phyloP scores from a whole-genome alignment of 2,113 vertebrate genomes.

The Sciurus niger region DNA sequence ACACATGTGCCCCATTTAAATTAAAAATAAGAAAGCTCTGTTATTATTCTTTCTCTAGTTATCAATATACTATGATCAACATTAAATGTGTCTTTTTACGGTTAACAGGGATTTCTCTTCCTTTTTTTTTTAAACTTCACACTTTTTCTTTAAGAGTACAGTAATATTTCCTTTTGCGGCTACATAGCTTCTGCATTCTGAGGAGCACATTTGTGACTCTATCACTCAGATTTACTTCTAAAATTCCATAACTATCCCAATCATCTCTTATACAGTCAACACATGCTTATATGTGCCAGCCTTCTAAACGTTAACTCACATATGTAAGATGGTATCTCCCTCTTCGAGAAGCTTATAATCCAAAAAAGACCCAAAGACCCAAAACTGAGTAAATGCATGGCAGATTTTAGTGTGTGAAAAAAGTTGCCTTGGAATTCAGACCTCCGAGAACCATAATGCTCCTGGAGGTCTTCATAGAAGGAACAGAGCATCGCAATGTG shows the following conservation, averaged over 20 bases:
- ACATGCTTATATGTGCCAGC: background rate
- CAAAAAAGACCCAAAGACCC: background rate
- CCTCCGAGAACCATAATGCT: background rate
- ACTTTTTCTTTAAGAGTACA: too few relatives aligned
- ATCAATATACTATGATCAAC: background rate
- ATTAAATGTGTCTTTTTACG: background rate
- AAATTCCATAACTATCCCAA: background rate
- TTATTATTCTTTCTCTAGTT: background rate
- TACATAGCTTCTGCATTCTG: background rate
- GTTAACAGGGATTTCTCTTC: background rate
- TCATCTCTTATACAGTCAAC: background rate
- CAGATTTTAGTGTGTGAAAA: background rate
- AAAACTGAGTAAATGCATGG: background rate
- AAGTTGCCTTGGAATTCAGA: too few relatives aligned
- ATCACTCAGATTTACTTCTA: background rate
- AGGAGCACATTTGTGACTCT: background rate
- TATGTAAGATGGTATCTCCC: background rate
- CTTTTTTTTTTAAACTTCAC: too few relatives aligned
- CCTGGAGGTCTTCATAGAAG: too few relatives aligned
- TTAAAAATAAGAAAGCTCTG: background rate
- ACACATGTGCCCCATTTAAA: background rate
- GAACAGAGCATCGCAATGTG: background rate
- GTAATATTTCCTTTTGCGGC: background rate
- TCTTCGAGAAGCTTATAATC: background rate
- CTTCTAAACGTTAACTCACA: background rate